Conservation (phyloP, 2,888 invertebrate species). For the Euzophera pinguis region DNA sequence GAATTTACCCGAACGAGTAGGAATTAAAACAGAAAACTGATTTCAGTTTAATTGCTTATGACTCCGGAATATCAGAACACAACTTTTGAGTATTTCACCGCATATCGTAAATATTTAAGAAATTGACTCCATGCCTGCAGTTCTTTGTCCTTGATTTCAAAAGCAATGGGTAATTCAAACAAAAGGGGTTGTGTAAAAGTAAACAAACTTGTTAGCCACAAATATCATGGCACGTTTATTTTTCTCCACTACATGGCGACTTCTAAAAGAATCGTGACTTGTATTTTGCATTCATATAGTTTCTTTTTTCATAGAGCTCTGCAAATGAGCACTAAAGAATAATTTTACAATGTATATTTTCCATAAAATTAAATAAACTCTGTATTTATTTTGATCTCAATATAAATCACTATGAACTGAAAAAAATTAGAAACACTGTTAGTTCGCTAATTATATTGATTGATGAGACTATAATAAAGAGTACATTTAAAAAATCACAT, state of each 20-base stretch:
- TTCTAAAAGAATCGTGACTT: conserved; percentile 81
- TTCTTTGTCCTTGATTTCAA: too few relatives aligned
- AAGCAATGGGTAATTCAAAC: too few relatives aligned
- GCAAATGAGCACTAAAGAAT: conserved; percentile 69
- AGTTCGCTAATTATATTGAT: conserved; percentile 77
- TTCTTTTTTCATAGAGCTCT: conserved; percentile 70
- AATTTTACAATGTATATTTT: conserved; percentile 76
- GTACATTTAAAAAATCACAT: conserved; percentile 81
- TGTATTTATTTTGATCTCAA: conserved; percentile 76
- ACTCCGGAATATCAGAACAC: too few relatives aligned
- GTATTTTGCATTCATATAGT: conserved; percentile 77
- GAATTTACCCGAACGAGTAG: too few relatives aligned
- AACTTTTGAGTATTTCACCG: too few relatives aligned
- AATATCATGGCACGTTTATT: conserved; percentile 82
- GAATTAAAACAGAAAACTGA: too few relatives aligned
- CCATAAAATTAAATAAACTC: conserved; percentile 80
- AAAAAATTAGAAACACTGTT: conserved; percentile 72
- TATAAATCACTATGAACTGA: conserved; percentile 76
- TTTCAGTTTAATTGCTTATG: too few relatives aligned
- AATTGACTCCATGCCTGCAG: too few relatives aligned
- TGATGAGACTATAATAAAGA: conserved; percentile 79
- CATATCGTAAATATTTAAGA: too few relatives aligned
- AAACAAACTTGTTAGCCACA: conserved; percentile 68
- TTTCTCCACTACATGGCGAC: conserved; percentile 81
- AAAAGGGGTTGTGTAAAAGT: too few relatives aligned